Conservation (phyloP, 2,113 vertebrate genomes). For the Trochalopteron elliotii region DNA sequence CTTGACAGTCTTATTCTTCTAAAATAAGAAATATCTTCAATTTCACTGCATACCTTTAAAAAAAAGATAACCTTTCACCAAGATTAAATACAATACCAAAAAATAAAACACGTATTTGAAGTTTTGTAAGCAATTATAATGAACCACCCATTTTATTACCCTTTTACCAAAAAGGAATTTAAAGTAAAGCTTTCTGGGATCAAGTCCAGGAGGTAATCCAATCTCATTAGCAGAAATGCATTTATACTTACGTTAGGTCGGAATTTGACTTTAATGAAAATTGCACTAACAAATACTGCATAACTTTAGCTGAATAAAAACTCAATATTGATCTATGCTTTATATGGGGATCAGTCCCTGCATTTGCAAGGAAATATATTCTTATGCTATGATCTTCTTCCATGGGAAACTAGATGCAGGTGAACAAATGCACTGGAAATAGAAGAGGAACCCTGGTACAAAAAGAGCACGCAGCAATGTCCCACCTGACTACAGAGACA, state of each 20-base stretch:
- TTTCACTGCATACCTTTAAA: background rate
- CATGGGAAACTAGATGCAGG: background rate
- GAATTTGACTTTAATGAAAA: conserved; percentile 32
- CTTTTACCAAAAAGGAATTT: conserved; percentile 8
- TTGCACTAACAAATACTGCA: background rate
- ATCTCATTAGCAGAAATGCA: conserved; percentile 41
- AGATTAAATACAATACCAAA: background rate
- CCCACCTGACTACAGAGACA: background rate
- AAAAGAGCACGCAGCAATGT: background rate
- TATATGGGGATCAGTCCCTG: background rate
- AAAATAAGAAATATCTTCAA: conserved; percentile 31
- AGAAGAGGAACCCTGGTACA: background rate
- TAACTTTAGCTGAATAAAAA: background rate
- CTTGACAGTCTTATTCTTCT: conserved; percentile 10
- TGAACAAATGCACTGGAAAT: background rate
- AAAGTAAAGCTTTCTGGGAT: conserved; percentile 26
- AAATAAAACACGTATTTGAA: background rate
- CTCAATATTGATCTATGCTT: background rate
- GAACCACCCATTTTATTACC: conserved; percentile 15
- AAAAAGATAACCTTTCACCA: background rate
- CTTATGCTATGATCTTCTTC: background rate
- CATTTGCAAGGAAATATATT: background rate
- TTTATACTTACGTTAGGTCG: conserved; percentile 24
- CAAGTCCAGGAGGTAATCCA: conserved; percentile 12
- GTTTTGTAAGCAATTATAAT: background rate